Conservation (phyloP, 2,888 invertebrate genomes). For the Hypolimnas misippus region DNA sequence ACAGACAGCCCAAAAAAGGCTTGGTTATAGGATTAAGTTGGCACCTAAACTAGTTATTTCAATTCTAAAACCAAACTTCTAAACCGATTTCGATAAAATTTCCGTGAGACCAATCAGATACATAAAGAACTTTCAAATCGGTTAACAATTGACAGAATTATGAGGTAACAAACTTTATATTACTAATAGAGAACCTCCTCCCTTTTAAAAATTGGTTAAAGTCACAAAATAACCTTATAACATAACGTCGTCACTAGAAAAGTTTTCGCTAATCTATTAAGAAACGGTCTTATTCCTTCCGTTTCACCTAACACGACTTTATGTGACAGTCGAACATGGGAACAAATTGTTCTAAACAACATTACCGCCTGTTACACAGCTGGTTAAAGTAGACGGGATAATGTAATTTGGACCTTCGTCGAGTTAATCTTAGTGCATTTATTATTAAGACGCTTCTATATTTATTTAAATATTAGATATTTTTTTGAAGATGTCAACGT, state of each 20-base stretch:
- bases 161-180: too few relatives aligned
- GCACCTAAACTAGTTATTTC: too few relatives aligned
- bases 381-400: constrained; percentile 21
- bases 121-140: too few relatives aligned
- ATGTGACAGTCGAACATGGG: constrained; percentile 14
- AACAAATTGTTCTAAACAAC: constrained; percentile 20
- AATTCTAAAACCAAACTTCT: too few relatives aligned
- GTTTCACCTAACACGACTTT: constrained; percentile 15
- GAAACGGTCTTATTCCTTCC: background rate
- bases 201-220: too few relatives aligned
- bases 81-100: too few relatives aligned
- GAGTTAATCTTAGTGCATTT: constrained; percentile 23
- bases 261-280: constrained; percentile 4
- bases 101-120: too few relatives aligned
- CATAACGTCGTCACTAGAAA: background rate
- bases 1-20: too few relatives aligned
- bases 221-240: background rate
- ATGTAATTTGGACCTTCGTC: constrained; percentile 25
- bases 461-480: background rate
- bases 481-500: background rate
- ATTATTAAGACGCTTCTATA: background rate
- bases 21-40: too few relatives aligned
- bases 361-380: constrained; percentile 25
- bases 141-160: too few relatives aligned
- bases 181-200: too few relatives aligned